phyloP scores from a whole-genome alignment of 2,797 vertebrate species.

The Pitangus sulphuratus region DNA sequence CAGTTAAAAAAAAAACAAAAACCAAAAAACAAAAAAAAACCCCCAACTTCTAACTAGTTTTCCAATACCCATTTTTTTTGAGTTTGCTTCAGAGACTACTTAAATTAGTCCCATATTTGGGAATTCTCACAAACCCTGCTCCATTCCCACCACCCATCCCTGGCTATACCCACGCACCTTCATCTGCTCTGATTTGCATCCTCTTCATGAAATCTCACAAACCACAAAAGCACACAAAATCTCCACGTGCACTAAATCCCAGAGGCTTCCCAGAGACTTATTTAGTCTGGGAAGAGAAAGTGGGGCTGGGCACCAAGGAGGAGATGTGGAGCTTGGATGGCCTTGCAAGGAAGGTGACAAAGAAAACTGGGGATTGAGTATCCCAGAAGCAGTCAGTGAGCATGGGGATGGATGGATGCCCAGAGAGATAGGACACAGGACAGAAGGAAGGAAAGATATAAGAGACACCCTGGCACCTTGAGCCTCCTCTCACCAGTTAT shows the following conservation, averaged over 20 bases:
- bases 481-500: not conserved
- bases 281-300: not conserved
- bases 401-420: not conserved
- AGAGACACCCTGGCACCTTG: not conserved
- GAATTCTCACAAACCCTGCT: not conserved
- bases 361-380: not conserved
- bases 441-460: not conserved
- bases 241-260: not conserved
- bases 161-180: not conserved
- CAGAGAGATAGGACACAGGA: not conserved
- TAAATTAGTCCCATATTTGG: not conserved
- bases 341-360: not conserved
- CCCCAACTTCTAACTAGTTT: not conserved
- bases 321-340: not conserved
- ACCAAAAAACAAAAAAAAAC: too few relatives aligned
- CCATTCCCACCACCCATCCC: not conserved
- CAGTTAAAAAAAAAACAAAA: not conserved
- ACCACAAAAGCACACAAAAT: not conserved
- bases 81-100: not conserved
- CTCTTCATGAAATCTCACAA: not conserved
- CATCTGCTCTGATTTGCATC: not conserved
- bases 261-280: not conserved
- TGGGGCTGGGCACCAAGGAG: not conserved
- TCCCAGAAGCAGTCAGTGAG: not conserved
- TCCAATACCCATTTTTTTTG: not conserved